These are phyloP conservation scores for Enteromius paludinosus DNA, from an alignment of 2,797 vertebrate species.

Conservation along the genomic window DNA sequence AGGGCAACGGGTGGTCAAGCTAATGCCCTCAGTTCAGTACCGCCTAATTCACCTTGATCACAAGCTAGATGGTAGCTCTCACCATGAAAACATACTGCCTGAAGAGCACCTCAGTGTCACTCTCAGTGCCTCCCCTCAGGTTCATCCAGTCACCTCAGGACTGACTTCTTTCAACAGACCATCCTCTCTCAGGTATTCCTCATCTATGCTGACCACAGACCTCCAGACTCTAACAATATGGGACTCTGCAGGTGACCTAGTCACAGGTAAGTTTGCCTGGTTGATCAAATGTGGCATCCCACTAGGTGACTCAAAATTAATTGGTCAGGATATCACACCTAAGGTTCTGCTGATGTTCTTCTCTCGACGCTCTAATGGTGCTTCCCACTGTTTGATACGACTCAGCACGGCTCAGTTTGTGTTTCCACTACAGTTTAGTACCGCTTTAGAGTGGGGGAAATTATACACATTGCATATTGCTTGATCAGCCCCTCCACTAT, in stretches of 20 bases:
- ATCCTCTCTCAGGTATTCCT: slow-evolving; percentile 76
- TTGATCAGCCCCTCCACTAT: no score
- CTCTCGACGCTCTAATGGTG: neutral
- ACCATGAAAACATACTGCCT: slow-evolving; percentile 59
- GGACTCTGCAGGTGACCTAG: slow-evolving; percentile 69
- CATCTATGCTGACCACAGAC: slow-evolving; percentile 68
- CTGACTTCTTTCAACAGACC: slow-evolving; percentile 69
- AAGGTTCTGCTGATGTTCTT: neutral
- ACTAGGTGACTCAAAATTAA: neutral
- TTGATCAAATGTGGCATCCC: neutral
- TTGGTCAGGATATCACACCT: neutral
- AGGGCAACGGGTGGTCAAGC: slow-evolving; percentile 55
- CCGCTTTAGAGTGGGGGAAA: no score
- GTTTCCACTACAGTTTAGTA: no score
- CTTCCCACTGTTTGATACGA: no score
- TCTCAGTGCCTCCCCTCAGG: slow-evolving; percentile 66
- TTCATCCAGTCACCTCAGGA: slow-evolving; percentile 70
- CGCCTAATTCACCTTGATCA: slow-evolving; percentile 66
- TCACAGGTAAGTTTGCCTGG: slow-evolving; percentile 65
- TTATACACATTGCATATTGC: no score
- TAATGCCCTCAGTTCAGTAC: slow-evolving; percentile 71
- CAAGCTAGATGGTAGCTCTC: slow-evolving; percentile 64
- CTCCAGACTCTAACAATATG: slow-evolving; percentile 70
- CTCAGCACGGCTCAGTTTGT: no score
- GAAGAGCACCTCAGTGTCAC: slow-evolving; percentile 69